Conservation (phyloP, 2,888 invertebrate species). For the Trissolcus brochymenae region DNA sequence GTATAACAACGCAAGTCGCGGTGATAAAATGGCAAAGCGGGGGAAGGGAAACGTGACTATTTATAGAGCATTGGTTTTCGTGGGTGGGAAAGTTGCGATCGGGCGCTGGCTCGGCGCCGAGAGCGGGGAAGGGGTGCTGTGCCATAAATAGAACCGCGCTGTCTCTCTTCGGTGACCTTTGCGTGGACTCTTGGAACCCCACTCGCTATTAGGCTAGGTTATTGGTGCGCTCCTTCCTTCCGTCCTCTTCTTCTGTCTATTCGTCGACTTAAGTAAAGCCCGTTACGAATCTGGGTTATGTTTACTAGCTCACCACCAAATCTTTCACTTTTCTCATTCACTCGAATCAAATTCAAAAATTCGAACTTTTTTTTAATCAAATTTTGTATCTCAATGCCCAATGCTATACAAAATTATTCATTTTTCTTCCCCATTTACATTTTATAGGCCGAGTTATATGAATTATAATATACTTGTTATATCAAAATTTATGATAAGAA, state of each 20-base stretch:
- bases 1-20: no score
- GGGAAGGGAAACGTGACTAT: conserved; percentile 59
- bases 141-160: conserved; percentile 69
- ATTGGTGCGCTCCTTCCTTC: conserved; percentile 60
- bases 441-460: no score
- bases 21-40: conserved; percentile 30
- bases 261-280: conserved; percentile 47
- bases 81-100: conserved; percentile 59
- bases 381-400: no score
- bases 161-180: conserved; percentile 68
- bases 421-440: no score
- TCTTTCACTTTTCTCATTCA: neutral
- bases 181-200: conserved; percentile 60
- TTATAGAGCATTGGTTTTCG: conserved; percentile 66
- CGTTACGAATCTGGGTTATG: conserved; percentile 67
- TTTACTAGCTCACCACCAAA: conserved; percentile 60
- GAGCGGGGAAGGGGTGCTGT: conserved; percentile 46
- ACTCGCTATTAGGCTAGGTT: conserved; percentile 67
- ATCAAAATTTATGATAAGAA: no score
- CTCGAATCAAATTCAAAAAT: no score
- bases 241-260: conserved; percentile 32
- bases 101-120: conserved; percentile 51
- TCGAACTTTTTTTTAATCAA: no score
- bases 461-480: no score
- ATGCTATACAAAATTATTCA: no score